phyloP scores from a whole-genome alignment of 1,140 invertebrate species.

The Sinella curviseta region DNA sequence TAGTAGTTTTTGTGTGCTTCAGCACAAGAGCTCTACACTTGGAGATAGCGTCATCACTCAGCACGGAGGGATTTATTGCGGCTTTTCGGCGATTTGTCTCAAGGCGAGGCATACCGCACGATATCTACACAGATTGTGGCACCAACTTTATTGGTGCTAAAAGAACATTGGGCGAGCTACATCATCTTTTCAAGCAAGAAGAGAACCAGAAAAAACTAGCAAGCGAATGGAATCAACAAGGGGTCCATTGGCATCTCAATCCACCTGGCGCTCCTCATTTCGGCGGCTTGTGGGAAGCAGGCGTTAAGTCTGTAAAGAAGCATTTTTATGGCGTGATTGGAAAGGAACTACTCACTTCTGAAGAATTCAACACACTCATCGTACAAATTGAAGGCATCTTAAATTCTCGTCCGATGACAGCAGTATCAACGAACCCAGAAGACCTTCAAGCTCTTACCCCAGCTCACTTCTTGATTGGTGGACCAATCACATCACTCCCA shows the following conservation, averaged over 20 bases:
- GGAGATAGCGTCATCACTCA: constrained; percentile 43
- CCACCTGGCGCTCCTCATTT: constrained; percentile 50
- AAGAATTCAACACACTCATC: constrained; percentile 50
- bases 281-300: constrained; percentile 50
- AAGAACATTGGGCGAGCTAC: not conserved
- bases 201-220: no score
- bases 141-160: constrained; percentile 42
- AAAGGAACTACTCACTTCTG: constrained; percentile 32
- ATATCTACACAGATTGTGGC: constrained; percentile 53
- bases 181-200: not conserved
- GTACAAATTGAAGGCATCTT: constrained; percentile 50
- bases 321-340: constrained; percentile 41
- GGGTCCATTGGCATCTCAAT: constrained; percentile 49
- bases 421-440: constrained; percentile 48
- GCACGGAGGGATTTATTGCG: constrained; percentile 49
- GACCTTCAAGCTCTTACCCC: constrained; percentile 50
- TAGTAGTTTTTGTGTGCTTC: constrained; percentile 49
- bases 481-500: not conserved
- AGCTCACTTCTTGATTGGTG: constrained; percentile 37
- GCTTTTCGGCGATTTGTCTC: constrained; percentile 52
- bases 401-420: constrained; percentile 49
- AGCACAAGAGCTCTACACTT: constrained; percentile 47
- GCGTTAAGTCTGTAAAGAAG: constrained; percentile 47
- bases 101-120: constrained; percentile 47
- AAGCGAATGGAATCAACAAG: not conserved